phyloP scores from a whole-genome alignment of 2,797 vertebrate genomes.

The Staurois parvus region DNA sequence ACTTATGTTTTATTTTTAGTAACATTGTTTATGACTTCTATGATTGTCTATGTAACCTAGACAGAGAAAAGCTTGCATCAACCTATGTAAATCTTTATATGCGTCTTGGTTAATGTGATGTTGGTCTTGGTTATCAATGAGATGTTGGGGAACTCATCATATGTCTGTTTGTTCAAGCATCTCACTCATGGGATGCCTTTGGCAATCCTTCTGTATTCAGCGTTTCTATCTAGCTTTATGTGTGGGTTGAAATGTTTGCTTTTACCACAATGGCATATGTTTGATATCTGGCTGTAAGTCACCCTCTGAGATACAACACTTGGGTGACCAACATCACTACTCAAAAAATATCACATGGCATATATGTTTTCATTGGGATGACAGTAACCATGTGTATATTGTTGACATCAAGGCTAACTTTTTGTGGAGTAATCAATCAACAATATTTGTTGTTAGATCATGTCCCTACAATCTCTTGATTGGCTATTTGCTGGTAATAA shows the following conservation, averaged over 20 bases:
- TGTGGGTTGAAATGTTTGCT: not conserved
- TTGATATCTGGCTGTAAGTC: conserved; percentile 6
- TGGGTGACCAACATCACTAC: not conserved
- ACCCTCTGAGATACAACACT: conserved; percentile 10
- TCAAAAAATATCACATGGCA: not conserved
- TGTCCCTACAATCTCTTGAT: not conserved
- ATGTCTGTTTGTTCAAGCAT: not conserved
- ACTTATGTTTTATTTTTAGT: no score
- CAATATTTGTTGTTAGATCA: conserved; percentile 7
- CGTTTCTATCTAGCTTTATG: not conserved
- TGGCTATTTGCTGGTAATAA: not conserved
- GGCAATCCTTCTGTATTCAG: no score
- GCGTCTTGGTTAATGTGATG: no score
- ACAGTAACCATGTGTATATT: no score
- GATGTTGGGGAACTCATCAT: no score
- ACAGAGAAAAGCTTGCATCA: no score
- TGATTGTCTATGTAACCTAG: no score
- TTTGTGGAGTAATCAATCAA: not conserved
- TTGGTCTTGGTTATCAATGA: no score
- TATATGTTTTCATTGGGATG: no score
- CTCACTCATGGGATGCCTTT: not conserved
- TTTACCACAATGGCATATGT: conserved; percentile 20
- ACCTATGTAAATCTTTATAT: no score
- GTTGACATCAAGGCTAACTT: no score
- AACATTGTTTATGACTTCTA: no score